phyloP scores from a whole-genome alignment of 2,113 vertebrate genomes.

The human (Homo sapiens) region GRCh38 chr3:95261501-95262000 shows the following conservation, averaged over 20 bases:
- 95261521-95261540: constrained; percentile 65
- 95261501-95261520: constrained; percentile 51
- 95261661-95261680: constrained; percentile 58
- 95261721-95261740: background rate
- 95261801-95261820: background rate
- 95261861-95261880: constrained; percentile 1
- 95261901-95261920: background rate
- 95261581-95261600: constrained; percentile 30
- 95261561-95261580: constrained; percentile 57
- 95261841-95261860: background rate
- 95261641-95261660: constrained; percentile 48
- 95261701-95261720: background rate
- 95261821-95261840: background rate
- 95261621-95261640: constrained; percentile 13
- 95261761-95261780: constrained; percentile 51
- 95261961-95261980: background rate
- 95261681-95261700: background rate
- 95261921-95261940: background rate
- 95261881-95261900: background rate
- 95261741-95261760: constrained; percentile 56
- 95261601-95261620: constrained; percentile 69
- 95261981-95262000: background rate
- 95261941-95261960: background rate
- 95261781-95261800: constrained; percentile 41
- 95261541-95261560: constrained; percentile 60